Conservation (phyloP, 2,888 invertebrate genomes). For the Esperia sulphurella region DNA sequence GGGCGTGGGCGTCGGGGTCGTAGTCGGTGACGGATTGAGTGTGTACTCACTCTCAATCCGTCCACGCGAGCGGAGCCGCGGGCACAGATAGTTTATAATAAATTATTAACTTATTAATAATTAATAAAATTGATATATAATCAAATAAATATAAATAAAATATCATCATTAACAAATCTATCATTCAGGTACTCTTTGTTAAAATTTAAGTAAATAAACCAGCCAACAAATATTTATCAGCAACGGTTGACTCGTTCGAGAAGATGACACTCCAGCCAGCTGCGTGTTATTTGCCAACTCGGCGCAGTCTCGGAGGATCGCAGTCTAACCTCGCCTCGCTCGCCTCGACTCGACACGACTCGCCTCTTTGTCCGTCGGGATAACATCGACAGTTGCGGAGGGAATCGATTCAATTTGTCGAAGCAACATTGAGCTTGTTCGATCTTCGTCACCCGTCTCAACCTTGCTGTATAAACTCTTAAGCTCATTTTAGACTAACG, state of each 20-base stretch:
- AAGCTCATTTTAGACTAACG: conserved; percentile 13
- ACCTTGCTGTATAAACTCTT: conserved; percentile 23
- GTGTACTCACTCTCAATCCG: too few relatives aligned
- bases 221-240: conserved; percentile 27
- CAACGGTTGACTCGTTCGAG: conserved; percentile 25
- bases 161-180: too few relatives aligned
- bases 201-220: not conserved
- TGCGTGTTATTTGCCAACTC: conserved; percentile 23
- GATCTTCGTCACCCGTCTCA: conserved; percentile 42
- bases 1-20: too few relatives aligned
- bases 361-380: conserved; percentile 28
- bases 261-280: conserved; percentile 24
- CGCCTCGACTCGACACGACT: conserved; percentile 2
- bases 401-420: conserved; percentile 70
- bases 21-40: too few relatives aligned
- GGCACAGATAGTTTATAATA: too few relatives aligned
- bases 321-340: conserved; percentile 1
- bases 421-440: conserved; percentile 40
- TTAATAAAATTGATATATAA: too few relatives aligned
- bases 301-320: conserved; percentile 1
- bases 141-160: too few relatives aligned
- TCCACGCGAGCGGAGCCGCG: too few relatives aligned
- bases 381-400: conserved; percentile 43
- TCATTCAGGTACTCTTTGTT: not conserved
- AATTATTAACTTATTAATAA: too few relatives aligned